Conservation (phyloP, 2,797 vertebrate genomes). For the Florisuga fusca region DNA sequence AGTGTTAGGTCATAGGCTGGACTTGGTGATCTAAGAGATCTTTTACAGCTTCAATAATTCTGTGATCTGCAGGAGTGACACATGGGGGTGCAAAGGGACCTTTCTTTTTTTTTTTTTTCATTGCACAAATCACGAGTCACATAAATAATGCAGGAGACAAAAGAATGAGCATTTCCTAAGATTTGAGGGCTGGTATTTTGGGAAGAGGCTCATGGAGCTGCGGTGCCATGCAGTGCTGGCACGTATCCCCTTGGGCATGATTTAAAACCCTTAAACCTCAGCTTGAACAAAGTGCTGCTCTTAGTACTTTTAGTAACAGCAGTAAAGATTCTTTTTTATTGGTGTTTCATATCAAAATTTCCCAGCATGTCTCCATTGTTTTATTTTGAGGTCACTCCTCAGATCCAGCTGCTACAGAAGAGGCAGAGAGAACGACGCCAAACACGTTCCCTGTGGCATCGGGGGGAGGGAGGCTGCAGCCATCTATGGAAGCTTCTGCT, state of each 20-base stretch:
- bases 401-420: neutral
- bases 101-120: accelerated
- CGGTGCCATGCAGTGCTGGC: neutral
- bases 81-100: neutral
- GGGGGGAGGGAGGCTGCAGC: neutral
- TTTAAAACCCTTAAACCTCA: constrained; percentile 36
- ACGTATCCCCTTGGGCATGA: accelerated
- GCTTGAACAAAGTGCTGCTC: constrained; percentile 12
- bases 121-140: neutral
- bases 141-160: neutral
- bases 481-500: accelerated
- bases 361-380: neutral
- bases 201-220: neutral
- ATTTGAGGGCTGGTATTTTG: neutral
- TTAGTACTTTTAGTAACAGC: constrained; percentile 32
- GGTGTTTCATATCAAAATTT: neutral
- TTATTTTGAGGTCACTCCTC: neutral
- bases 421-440: neutral
- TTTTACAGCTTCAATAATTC: too few relatives aligned
- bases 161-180: neutral
- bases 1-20: too few relatives aligned
- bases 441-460: accelerated
- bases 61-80: neutral
- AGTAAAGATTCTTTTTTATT: neutral
- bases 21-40: too few relatives aligned